These are phyloP conservation scores for Tychaedon coryphoeus DNA, from an alignment of 2,113 vertebrate genomes.

Conservation along the genomic window DNA sequence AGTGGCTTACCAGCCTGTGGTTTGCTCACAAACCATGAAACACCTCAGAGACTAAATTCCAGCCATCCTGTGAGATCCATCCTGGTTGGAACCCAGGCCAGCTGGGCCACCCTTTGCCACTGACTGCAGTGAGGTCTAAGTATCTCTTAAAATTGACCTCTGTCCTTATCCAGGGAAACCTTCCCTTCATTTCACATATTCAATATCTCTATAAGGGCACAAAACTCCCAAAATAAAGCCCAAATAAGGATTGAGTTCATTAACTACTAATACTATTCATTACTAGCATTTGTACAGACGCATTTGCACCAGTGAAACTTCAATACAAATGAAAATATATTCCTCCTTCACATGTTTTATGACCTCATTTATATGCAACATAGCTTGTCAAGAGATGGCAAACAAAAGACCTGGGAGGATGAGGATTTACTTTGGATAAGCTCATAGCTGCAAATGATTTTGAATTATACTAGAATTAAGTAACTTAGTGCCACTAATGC, in stretches of 20 bases:
- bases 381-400: background rate
- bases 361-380: background rate
- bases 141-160: background rate
- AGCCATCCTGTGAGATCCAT: background rate
- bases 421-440: constrained; percentile 40
- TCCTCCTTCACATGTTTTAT: background rate
- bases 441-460: constrained; percentile 36
- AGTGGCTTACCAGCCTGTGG: background rate
- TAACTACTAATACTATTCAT: background rate
- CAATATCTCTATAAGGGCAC: background rate
- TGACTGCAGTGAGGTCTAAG: background rate
- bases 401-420: constrained; percentile 31
- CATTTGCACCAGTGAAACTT: background rate
- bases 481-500: constrained; percentile 45
- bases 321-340: background rate
- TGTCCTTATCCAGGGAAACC: background rate
- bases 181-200: background rate
- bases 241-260: background rate
- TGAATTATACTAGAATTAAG: constrained; percentile 50
- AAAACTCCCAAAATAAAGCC: background rate
- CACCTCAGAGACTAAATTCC: background rate
- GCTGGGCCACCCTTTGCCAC: background rate
- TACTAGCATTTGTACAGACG: background rate
- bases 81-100: background rate
- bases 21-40: background rate